Evolutionary conservation across 2,888 invertebrate species (phyloP), one percentile per base, ranked within the genome.

Genomic region (Eulithis prunata): DNA sequence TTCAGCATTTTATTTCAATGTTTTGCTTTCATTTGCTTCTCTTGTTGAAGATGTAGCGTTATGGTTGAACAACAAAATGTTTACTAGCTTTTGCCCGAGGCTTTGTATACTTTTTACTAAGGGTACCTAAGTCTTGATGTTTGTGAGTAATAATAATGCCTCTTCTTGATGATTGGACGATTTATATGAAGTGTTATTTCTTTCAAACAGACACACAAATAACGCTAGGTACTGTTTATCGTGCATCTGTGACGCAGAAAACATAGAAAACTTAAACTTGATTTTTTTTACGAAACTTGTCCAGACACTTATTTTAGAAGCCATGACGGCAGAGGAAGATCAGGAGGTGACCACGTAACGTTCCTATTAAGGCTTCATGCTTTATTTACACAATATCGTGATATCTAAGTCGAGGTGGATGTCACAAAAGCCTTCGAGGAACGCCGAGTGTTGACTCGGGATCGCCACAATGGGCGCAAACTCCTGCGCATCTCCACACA

Each of bases 371-470:
- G 46, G 60, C 56, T 32, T 21, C 62, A 65, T 49, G 51, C 51
- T 14, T 61, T 69, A 58, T 69, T 69, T 55, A 66, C 66, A 58
- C 46, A 69, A 69, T 46, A 56, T 64, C 62, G 67, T 72, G 68
- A 64, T 71, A 64, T 63, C 61, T 62, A 81, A 79, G 81, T 86
- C 84, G 86, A 86, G 87, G 80, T 81, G 86, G 80, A 82, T 77
- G 78, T 74, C 72, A 86, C 84, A 88, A 89, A 84, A 81, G 73
- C 79, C 75, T 92, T 92, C 93, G 87, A 73, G 82, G 92, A 91
- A 92, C 79, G 76, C 77, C 74, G 69, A 91, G 91, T 92, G 91
- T 92, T 92, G 88, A 90, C 88, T 78, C 82, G 79, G 82, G 81
- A 78, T 76, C 79, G 77, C 79, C 81, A 92, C 91, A 92, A 92